Evolutionary conservation across 2,113 vertebrate species (phyloP), one percentile per base, ranked within the genome.

Genomic region (Neotoma lepida): DNA sequence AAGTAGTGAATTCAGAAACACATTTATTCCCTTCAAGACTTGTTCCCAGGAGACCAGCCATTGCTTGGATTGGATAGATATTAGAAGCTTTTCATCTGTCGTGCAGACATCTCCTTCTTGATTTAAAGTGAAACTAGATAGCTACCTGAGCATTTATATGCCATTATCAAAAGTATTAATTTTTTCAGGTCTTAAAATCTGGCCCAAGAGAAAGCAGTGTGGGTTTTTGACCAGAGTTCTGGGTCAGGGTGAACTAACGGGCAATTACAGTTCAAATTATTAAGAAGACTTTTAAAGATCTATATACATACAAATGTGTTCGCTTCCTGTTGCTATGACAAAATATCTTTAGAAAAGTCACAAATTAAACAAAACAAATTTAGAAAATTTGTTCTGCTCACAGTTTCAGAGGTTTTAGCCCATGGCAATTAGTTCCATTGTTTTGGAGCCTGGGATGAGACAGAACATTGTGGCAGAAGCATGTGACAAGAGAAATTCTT

Each of bases 141-240:
- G 24, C 4, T 78, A 82, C 61, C 20, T 89, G 61, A 89, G 33
- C 18, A 58, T 46, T 54, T 94, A 28, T 77, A 35, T 71, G 51
- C 51, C 73, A 33, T 90, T 93, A 71, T 86, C 61, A 54, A 86
- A 92, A 91, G 84, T 88, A 68, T 51, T 88, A 80, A 64, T 77
- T 76, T 95, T 89, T 90, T 70, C 51, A 86, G 41, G 87, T 44
- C 26, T 90, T 92, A 71, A 80, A 78, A 51, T 71, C 71, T 39
- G 9, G 33, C 30, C 35, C 51, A 71, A 44, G 15, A 70, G 81
- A 63, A 94, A 90, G 70, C 24, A 90, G 85, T 76, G 18, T 71
- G 58, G 20, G 81, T 86, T 94, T 8, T 46, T 80, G 5, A 94
- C 22, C 35, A 85, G 44, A 77, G 28, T 51, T 54, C 70, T 58